Evolutionary conservation across 2,113 vertebrate genomes (phyloP).

Genomic region (Heterochromis multidens): DNA sequence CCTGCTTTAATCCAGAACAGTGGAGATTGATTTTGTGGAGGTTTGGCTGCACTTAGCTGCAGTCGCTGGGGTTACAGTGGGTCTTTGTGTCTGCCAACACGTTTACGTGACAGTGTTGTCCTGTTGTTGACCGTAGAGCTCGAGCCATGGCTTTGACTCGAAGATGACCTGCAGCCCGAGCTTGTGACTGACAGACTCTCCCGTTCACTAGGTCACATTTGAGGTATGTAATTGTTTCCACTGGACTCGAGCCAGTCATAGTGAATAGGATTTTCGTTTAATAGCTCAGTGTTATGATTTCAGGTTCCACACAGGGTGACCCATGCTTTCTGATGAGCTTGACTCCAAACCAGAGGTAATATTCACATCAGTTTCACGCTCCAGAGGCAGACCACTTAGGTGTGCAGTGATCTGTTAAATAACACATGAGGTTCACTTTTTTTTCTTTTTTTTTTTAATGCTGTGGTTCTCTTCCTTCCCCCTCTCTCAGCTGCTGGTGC

Average conservation of each 20-base stretch:
- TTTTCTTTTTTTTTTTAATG: background rate
- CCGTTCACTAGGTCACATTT: background rate
- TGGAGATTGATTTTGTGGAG: background rate
- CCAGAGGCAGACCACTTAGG: background rate
- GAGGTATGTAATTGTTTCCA: constrained; percentile 3
- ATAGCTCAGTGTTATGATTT: background rate
- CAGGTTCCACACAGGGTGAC: constrained; percentile 83
- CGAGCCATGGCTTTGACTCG: constrained; percentile 16
- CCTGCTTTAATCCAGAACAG: background rate
- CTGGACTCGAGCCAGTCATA: background rate
- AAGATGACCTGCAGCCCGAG: constrained; percentile 49
- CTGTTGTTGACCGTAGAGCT: background rate
- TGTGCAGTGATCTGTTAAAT: background rate
- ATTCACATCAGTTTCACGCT: background rate
- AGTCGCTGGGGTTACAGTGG: background rate
- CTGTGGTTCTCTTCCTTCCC: background rate
- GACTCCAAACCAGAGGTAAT: constrained; percentile 98
- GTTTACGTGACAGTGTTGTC: background rate
- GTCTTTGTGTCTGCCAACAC: background rate
- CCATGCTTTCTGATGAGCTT: constrained; percentile 99
- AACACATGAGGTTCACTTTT: background rate
- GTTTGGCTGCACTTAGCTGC: background rate
- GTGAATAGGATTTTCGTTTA: background rate
- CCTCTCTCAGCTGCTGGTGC: constrained; percentile 90
- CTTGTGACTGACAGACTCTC: constrained; percentile 16